These are phyloP conservation scores for Antrozous pallidus DNA, from an alignment of 2,797 vertebrate species.

Conservation along the genomic window DNA sequence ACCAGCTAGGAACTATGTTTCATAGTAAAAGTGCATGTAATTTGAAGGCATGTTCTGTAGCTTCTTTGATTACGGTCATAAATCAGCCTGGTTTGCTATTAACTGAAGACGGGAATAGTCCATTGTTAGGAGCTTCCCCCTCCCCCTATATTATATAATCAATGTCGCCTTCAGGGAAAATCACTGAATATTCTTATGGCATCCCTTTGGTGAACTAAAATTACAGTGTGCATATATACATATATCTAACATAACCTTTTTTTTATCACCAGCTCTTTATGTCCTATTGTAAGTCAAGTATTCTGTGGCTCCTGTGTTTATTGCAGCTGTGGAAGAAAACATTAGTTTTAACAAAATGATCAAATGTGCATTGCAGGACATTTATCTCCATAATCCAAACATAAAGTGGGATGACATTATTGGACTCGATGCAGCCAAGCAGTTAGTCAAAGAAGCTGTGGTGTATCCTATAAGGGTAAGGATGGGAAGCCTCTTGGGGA, in stretches of 20 bases:
- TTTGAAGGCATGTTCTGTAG: constrained; percentile 71
- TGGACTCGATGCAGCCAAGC: constrained; percentile 94
- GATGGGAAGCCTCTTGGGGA: background rate
- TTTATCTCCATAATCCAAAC: constrained; percentile 95
- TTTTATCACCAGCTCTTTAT: constrained; percentile 48
- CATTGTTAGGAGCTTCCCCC: constrained; percentile 11
- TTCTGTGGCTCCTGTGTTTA: constrained; percentile 41
- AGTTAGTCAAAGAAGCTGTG: constrained; percentile 97
- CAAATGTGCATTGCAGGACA: constrained; percentile 89
- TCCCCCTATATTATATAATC: constrained; percentile 39
- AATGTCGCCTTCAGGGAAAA: background rate
- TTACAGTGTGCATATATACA: background rate
- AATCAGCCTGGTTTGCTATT: constrained; percentile 71
- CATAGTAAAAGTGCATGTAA: constrained; percentile 72
- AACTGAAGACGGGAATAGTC: constrained; percentile 71
- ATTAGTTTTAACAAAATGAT: constrained; percentile 68
- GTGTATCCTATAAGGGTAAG: constrained; percentile 93
- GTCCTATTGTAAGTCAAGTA: background rate
- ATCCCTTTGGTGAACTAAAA: constrained; percentile 53
- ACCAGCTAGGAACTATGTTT: constrained; percentile 39
- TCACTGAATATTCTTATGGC: background rate
- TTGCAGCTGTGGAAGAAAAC: constrained; percentile 44
- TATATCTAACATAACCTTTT: background rate
- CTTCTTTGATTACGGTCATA: constrained; percentile 61
- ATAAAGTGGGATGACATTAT: constrained; percentile 96